phyloP scores from a whole-genome alignment of 2,797 vertebrate genomes.

The Scolopax bukidnonensis region DNA sequence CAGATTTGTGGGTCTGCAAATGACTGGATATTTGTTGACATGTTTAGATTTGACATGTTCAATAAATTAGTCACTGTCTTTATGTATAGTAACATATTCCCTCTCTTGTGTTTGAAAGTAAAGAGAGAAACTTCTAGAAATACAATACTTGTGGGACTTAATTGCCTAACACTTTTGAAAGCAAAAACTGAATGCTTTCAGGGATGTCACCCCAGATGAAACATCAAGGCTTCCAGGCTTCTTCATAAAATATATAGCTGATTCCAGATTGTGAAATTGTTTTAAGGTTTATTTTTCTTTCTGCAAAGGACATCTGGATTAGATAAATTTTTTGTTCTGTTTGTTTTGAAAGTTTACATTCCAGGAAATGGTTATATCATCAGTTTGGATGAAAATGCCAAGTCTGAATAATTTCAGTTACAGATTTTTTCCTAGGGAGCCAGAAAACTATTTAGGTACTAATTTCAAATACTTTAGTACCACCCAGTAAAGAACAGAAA shows the following conservation, averaged over 20 bases:
- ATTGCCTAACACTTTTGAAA: not conserved
- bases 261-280: not conserved
- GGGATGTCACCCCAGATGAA: not conserved
- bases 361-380: conserved; percentile 39
- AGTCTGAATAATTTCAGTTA: not conserved
- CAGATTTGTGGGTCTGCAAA: not conserved
- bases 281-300: conserved; percentile 1
- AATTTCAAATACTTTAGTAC: not conserved
- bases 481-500: not conserved
- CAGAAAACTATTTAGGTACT: not conserved
- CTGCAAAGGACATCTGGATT: conserved; percentile 15
- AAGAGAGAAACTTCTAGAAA: not conserved
- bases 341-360: conserved; percentile 28
- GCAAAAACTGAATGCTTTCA: not conserved
- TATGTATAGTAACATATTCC: not conserved
- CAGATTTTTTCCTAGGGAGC: not conserved
- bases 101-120: not conserved
- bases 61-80: not conserved
- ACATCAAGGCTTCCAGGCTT: not conserved
- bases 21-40: not conserved
- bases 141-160: not conserved
- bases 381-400: conserved; percentile 7
- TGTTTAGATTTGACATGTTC: not conserved
- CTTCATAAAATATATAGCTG: not conserved
- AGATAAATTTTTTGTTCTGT: conserved; percentile 9